Base-by-base conservation (phyloP, 2,797 vertebrate genomes). In the Moxostoma hubbsi region DNA sequence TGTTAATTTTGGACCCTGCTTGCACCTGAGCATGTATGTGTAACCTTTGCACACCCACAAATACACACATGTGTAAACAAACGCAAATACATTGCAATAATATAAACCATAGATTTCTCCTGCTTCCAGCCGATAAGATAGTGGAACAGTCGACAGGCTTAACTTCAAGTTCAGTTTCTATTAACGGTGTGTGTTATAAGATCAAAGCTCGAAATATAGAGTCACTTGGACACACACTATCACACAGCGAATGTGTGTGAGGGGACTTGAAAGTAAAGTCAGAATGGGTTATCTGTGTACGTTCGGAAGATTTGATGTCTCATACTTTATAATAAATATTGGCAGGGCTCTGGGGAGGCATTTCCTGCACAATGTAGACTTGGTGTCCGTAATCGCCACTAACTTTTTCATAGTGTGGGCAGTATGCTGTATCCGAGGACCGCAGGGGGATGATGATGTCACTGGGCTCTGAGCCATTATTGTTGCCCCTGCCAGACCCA, bases 311-410 rank as follows among this genome's bases (percentile, higher is more conserved):
- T 36, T 24, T 16, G 12, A 13, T 15, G 73, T 62, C 45, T 94
- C 93, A 94, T 86, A 94, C 93, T 91, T 94, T 94, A 81, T 94
- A 94, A 88, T 94, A 94, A 87, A 94, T 93, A 85, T 94, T 94
- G 78, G 93, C 92, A 1, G 92, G 93, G 79, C 90, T 93, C 82
- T 94, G 93, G 45, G 92, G 91, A 0, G 92, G 92, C 87, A 93
- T 91, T 75, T 93, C 93, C 89, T 94, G 92, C 36, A 93, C 93
- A 0, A 94, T 94, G 82, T 94, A 93, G 63, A 94, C 93, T 13
- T 93, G 93, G 80, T 94, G 93, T 16, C 93, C 93, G 46, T 94
- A 94, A 85, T 94, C 93, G 0, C 93, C 93, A 80, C 93, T 94
- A 83, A 94, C 93, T 89, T 94, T 94, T 86, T 94, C 93, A 63